These are phyloP conservation scores for Brachypteracias leptosomus DNA, from an alignment of 2,113 vertebrate genomes.

Conservation along the genomic window DNA sequence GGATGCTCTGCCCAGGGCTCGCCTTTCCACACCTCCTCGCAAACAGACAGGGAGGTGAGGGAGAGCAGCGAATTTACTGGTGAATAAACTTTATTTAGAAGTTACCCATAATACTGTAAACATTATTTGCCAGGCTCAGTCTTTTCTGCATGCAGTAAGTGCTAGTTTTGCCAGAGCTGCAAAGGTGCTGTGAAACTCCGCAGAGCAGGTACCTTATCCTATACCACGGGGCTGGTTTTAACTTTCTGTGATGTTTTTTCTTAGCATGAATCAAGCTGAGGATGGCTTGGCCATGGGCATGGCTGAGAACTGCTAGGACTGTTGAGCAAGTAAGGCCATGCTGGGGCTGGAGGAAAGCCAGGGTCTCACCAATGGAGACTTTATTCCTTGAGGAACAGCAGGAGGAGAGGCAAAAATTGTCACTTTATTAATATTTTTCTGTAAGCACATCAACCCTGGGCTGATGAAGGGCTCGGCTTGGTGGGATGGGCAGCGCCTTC, in stretches of 20 bases:
- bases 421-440: neutral
- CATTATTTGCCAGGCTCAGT: neutral
- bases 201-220: neutral
- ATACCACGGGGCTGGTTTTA: neutral
- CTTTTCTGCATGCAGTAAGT: rapidly evolving
- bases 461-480: rapidly evolving
- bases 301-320: neutral
- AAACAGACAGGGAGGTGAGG: neutral
- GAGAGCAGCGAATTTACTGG: neutral
- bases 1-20: neutral
- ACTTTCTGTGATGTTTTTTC: neutral
- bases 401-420: neutral
- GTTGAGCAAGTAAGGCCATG: rapidly evolving
- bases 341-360: neutral
- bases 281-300: rapidly evolving
- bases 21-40: neutral
- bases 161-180: neutral
- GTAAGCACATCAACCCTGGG: neutral
- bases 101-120: neutral
- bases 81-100: neutral
- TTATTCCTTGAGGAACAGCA: neutral
- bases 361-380: neutral
- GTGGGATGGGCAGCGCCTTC: rapidly evolving
- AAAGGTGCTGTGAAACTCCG: neutral
- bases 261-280: rapidly evolving